These are phyloP conservation scores for Iselma pallidipennis DNA, from an alignment of 2,888 invertebrate genomes.

Conservation along the genomic window DNA sequence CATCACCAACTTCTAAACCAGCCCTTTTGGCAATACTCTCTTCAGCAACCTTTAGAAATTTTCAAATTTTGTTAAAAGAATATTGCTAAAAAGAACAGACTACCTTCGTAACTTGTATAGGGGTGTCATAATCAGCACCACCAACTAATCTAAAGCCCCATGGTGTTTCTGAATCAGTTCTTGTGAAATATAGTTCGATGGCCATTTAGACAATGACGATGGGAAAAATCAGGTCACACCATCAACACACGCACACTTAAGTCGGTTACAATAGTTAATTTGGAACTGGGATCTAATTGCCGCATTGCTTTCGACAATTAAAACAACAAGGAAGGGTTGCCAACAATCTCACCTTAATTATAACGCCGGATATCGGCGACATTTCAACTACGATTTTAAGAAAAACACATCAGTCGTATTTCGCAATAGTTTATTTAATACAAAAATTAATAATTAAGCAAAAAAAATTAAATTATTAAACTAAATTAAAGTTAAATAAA, in stretches of 20 bases:
- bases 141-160: conserved; percentile 82
- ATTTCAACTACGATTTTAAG: not conserved
- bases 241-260: conserved; percentile 18
- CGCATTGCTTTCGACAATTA: conserved; percentile 33
- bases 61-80: not conserved
- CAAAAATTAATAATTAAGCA: not conserved
- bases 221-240: conserved; percentile 18
- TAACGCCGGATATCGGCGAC: conserved; percentile 10
- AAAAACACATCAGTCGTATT: not conserved
- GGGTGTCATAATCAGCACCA: conserved; percentile 73
- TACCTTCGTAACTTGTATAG: conserved; percentile 77
- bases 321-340: conserved; percentile 31
- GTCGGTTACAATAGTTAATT: conserved; percentile 14
- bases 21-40: conserved; percentile 80
- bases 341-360: conserved; percentile 28
- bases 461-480: not conserved
- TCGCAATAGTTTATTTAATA: not conserved
- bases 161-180: conserved; percentile 62
- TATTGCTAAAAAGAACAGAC: not conserved
- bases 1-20: conserved; percentile 84
- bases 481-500: conserved; percentile 1
- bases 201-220: conserved; percentile 60
- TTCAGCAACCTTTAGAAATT: conserved; percentile 68
- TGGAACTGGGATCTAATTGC: conserved; percentile 30
- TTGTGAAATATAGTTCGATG: conserved; percentile 67